Evolutionary conservation across 2,797 vertebrate genomes (phyloP).

Genomic region (Sciaenops ocellatus): DNA sequence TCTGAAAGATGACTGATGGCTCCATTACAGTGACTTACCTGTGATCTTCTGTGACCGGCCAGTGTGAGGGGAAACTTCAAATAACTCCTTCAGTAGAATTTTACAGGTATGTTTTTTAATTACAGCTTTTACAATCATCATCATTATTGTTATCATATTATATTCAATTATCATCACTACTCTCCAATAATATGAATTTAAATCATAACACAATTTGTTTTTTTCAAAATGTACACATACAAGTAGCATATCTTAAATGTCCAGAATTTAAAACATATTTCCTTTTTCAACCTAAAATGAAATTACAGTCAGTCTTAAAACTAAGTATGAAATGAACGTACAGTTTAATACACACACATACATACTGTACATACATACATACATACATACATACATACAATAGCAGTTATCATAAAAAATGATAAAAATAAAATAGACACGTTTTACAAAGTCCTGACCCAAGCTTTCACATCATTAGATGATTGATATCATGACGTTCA

Average conservation of each 20-base stretch:
- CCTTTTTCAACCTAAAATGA: constrained; percentile 85
- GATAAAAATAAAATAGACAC: constrained; percentile 89
- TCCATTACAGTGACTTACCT: constrained; percentile 14
- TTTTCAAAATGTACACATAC: constrained; percentile 88
- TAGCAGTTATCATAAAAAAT: constrained; percentile 88
- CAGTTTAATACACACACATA: constrained; percentile 85
- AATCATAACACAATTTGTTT: constrained; percentile 86
- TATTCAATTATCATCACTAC: constrained; percentile 85
- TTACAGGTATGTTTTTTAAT: constrained; percentile 84
- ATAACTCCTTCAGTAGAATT: constrained; percentile 52
- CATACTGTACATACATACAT: constrained; percentile 65
- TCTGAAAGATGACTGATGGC: background rate
- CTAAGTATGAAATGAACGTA: constrained; percentile 89
- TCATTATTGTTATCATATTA: constrained; percentile 82
- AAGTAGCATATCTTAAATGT: constrained; percentile 89
- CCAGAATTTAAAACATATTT: constrained; percentile 85
- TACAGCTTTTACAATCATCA: constrained; percentile 87
- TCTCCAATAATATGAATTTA: constrained; percentile 85
- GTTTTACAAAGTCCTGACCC: constrained; percentile 89
- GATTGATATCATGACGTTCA: constrained; percentile 84
- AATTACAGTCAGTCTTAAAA: constrained; percentile 84
- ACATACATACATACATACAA: constrained; percentile 84
- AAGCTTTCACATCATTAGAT: constrained; percentile 83
- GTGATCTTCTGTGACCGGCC: constrained; percentile 7
- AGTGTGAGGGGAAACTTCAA: constrained; percentile 19